Base-by-base conservation (phyloP, 2,113 vertebrate species). In the Coregonus clupeaformis region DNA sequence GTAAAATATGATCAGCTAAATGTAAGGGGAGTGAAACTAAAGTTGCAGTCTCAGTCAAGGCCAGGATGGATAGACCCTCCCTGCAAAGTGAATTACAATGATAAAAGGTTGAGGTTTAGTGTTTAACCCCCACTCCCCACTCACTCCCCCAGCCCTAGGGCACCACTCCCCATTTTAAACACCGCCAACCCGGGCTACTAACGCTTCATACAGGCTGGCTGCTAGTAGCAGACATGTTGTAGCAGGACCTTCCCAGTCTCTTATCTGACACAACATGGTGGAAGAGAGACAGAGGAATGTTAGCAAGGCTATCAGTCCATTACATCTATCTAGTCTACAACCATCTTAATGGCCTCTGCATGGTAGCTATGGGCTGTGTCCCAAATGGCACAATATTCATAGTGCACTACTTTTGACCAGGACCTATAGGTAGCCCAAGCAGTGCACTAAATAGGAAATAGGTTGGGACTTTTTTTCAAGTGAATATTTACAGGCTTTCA, bases 121-220 rank as follows among this genome's bases (percentile, higher is more conserved):
- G 72, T 84, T 82, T 81, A 77, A 36, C 68, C 83, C 69, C 9
- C 68, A 71, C 74, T 29, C 52, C 59, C 60, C 75, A 80, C 63
- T 79, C 64, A 73, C 13, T 4, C 30, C 29, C 70, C 20, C 74
- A 52, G 83, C 91, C 87, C 78, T 18, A 32, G 85, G 90, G 73
- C 81, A 87, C 88, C 91, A 87, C 91, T 88, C 89, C 90, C 84
- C 74, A 69, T 76, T 83, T 42, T 82, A 77, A 82, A 80, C 71
- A 82, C 73, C 77, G 73, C 71, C 42, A 65, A 55, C 70, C 79
- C 55, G 49, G 76, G 68, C 80, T 76, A 27, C 76, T 77, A 6
- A 84, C 20, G 66, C 83, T 22, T 73, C 70, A 57, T 24, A 52
- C 71, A 2, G 55, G 65, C 79, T 76, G 22, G 57, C 29, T 79